Evolutionary conservation across 2,797 vertebrate genomes (phyloP), one percentile per base, ranked within the genome.

Genomic region (Danio albolineatus): DNA sequence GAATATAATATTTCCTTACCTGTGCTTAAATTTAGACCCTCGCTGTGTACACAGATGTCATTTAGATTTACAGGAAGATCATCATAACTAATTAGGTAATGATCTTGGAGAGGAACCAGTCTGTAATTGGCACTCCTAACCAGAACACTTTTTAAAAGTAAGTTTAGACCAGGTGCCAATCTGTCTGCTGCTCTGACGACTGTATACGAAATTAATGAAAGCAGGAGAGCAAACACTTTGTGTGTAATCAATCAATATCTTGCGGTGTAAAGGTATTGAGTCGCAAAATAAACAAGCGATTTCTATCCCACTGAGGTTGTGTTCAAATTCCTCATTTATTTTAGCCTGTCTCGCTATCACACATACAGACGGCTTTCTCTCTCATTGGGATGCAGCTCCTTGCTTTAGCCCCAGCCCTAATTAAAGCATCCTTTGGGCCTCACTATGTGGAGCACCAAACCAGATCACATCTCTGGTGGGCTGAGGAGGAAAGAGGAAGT

Each of bases 401-500:
- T 43, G 70, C 46, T 8, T 73, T 61, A 79, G 83, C 76, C 65
- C 46, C 54, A 82, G 76, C 69, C 76, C 88, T 86, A 86, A 87
- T 89, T 87, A 87, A 86, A 81, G 60, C 82, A 79, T 85, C 92
- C 86, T 90, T 82, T 87, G 89, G 90, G 89, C 84, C 85, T 89
- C 78, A 80, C 74, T 88, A 94, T 93, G 87, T 94, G 84, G 93
- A 92, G 87, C 92, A 86, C 71, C 81, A 85, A 95, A 94, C 92
- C 88, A 93, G 92, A 92, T 92, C 92, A 92, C 41, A 87, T 91
- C 92, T 94, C 92, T 83, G 86, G 90, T 89, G 90, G 86, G 86
- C 62, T 71, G 36, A 78, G 72, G 66, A 73, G 72, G 78, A 38
- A 65, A 74, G 59, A 16, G 53, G 60, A 41, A 46, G 69, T 4